Evolutionary conservation across 2,797 vertebrate species (phyloP).

Genomic region (Euthynnus affinis): DNA sequence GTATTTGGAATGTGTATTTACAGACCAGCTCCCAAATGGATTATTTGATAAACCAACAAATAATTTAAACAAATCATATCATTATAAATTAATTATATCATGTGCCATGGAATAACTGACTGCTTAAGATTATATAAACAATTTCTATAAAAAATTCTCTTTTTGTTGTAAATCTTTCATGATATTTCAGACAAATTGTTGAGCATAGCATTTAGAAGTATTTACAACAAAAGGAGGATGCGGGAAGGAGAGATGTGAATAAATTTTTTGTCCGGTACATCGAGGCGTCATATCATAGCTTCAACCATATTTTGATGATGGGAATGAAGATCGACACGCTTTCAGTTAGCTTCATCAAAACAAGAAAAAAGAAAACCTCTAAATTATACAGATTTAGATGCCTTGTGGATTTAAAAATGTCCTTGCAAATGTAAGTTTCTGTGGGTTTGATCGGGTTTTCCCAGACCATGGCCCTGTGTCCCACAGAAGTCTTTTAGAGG

Average conservation of each 20-base stretch:
- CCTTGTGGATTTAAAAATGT: background rate
- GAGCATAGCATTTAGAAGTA: background rate
- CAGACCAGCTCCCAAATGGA: no score
- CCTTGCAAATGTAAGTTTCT: background rate
- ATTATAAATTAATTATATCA: background rate
- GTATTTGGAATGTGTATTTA: background rate
- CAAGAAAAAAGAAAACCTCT: background rate
- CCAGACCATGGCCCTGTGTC: background rate
- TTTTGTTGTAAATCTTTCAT: conserved; percentile 24
- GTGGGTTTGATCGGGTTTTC: background rate
- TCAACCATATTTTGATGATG: background rate
- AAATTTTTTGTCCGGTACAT: background rate
- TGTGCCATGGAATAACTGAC: background rate
- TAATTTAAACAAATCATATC: background rate
- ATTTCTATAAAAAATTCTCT: background rate
- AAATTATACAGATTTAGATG: background rate
- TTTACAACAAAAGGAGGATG: background rate
- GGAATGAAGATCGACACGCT: background rate
- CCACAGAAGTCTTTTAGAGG: background rate
- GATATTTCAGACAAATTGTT: background rate
- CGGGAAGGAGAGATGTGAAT: no score
- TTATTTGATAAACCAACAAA: no score
- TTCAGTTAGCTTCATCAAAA: background rate
- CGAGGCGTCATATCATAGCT: background rate
- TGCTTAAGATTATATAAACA: background rate